Conservation (phyloP, 2,888 invertebrate genomes). For the Syrphus vitripennis region DNA sequence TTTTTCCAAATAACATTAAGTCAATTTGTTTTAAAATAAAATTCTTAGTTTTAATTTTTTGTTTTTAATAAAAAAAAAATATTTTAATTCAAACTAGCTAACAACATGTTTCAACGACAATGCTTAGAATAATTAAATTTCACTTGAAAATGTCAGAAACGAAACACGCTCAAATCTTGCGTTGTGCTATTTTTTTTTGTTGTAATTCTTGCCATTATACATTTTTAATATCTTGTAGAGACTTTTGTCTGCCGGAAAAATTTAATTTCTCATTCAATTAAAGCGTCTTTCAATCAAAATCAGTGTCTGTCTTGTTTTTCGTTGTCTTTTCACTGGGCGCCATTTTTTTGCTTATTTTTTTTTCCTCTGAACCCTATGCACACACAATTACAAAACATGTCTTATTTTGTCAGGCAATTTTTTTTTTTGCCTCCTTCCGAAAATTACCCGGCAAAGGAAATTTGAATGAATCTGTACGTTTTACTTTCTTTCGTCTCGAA, state of each 20-base stretch:
- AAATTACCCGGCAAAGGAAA: background rate
- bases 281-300: conserved; percentile 16
- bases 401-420: background rate
- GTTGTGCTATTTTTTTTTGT: background rate
- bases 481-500: background rate
- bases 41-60: too few relatives aligned
- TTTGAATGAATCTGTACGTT: background rate
- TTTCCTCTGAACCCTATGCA: background rate
- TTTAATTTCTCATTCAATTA: background rate
- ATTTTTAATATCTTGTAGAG: background rate
- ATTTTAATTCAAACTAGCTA: background rate
- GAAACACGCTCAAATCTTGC: background rate
- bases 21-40: too few relatives aligned
- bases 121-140: background rate
- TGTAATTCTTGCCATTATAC: background rate
- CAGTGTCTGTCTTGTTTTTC: background rate
- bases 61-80: background rate
- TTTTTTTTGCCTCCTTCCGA: background rate
- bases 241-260: background rate
- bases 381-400: background rate
- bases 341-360: background rate
- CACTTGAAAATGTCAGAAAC: background rate
- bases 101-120: background rate
- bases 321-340: background rate
- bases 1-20: too few relatives aligned